Evolutionary conservation across 2,113 vertebrate species (phyloP).

Genomic region (Laticauda laticaudata): DNA sequence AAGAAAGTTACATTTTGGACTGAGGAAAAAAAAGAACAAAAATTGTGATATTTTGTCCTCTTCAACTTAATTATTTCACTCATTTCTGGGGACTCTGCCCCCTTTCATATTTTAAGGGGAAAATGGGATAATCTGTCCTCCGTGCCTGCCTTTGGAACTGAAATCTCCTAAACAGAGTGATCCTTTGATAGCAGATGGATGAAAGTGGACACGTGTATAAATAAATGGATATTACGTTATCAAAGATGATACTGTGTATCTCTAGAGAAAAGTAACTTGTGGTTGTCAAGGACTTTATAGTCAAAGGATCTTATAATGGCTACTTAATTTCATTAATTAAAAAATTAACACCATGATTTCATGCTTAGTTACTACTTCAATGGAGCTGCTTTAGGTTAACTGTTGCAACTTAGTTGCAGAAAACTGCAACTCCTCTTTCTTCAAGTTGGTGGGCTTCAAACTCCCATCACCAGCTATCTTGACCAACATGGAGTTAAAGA

Average conservation of each 20-base stretch:
- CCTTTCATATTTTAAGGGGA: constrained; percentile 25
- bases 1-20: constrained; percentile 54
- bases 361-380: neutral
- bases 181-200: rapidly evolving
- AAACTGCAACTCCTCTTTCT: neutral
- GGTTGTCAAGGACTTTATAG: neutral
- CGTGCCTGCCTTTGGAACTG: neutral
- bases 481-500: neutral
- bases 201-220: neutral
- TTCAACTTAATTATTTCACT: constrained; percentile 45
- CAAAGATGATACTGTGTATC: neutral
- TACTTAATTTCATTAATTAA: neutral
- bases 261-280: neutral
- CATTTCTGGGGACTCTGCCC: constrained; percentile 10
- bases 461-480: neutral
- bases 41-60: constrained; percentile 62
- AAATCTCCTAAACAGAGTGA: neutral
- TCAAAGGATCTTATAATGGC: neutral
- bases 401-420: neutral
- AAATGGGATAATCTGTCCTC: neutral
- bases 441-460: neutral
- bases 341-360: neutral
- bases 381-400: neutral
- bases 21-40: constrained; percentile 70
- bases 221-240: rapidly evolving